Evolutionary conservation across 2,113 vertebrate genomes (phyloP), one percentile per base, ranked within the genome.

Genomic region (Pterocles orientalis): DNA sequence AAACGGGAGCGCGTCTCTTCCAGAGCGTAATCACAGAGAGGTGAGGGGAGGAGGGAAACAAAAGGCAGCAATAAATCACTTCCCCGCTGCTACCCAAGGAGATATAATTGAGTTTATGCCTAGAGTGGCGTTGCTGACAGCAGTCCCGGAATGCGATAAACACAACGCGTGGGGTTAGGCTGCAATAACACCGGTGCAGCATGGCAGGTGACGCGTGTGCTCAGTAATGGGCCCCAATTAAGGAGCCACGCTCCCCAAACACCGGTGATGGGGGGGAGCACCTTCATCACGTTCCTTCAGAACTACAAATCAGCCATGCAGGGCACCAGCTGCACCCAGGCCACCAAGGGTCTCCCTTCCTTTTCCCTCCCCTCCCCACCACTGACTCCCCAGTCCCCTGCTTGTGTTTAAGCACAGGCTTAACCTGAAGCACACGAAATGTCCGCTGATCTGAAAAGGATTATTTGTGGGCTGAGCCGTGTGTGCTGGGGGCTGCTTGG

Each of bases 31-130:
- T 81, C 92, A 89, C 73, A 7, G 71, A 84, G 81, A 91, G 88
- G 88, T 48, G 95, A 93, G 95, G 88, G 70, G 61, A 83, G 90
- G 90, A 47, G 76, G 92, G 83, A 94, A 91, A 82, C 83, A 84
- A 93, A 94, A 96, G 94, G 57, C 95, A 89, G 92, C 96, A 89
- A 95, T 91, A 96, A 96, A 95, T 97, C 96, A 95, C 94, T 36
- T 69, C 94, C 88, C 95, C 7, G 94, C 95, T 89, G 94, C 86
- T 89, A 86, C 77, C 91, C 14, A 8, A 95, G 88, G 94, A 96
- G 96, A 93, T 65, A 91, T 95, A 96, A 96, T 97, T 95, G 95
- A 94, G 96, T 94, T 96, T 91, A 64, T 69, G 96, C 94, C 82
- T 54, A 69, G 94, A 95, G 91, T 89, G 91, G 92, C 47, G 24